Percentiles rank a stretch among this genome's conserved stretches.
These are phyloP conservation scores for Drosophila simulans DNA, from an alignment of 1,140 invertebrate species.

Conservation along the genomic window DNA sequence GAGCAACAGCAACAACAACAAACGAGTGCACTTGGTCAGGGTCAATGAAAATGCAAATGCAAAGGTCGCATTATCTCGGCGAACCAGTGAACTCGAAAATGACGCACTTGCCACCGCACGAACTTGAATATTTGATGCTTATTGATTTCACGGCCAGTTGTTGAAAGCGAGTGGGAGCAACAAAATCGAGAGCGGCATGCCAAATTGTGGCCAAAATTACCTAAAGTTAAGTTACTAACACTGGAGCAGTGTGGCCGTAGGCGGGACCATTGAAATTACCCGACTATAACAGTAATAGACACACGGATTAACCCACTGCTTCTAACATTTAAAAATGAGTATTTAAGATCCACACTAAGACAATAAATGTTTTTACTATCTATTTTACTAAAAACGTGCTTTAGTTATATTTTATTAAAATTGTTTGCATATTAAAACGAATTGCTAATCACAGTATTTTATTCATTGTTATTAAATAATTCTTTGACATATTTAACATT, in stretches of 20 bases:
- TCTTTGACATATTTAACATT: too few relatives aligned
- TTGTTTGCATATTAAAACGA: too few relatives aligned
- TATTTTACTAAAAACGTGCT: too few relatives aligned
- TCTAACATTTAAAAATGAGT: background rate
- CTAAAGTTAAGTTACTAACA: slow-evolving; percentile 32
- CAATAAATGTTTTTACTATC: too few relatives aligned
- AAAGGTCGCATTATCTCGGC: background rate
- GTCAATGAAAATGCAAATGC: slow-evolving; percentile 20
- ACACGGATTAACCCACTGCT: slow-evolving; percentile 7
- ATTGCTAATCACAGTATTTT: too few relatives aligned
- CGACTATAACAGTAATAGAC: slow-evolving; percentile 1
- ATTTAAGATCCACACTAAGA: too few relatives aligned
- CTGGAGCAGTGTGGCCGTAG: slow-evolving; percentile 24
- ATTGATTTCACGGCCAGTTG: slow-evolving; percentile 41
- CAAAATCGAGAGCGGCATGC: slow-evolving; percentile 29
- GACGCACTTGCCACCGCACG: slow-evolving; percentile 18
- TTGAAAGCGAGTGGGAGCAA: slow-evolving; percentile 6
- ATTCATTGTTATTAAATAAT: too few relatives aligned
- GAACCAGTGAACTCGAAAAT: background rate
- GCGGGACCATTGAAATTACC: background rate
- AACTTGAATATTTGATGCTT: slow-evolving; percentile 50
- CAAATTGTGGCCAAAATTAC: slow-evolving; percentile 22
- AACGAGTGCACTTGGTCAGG: slow-evolving; percentile 44
- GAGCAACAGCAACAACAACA: slow-evolving; percentile 22
- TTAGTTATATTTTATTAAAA: too few relatives aligned